phyloP scores from a whole-genome alignment of 2,797 vertebrate genomes.

The Echiichthys vipera region DNA sequence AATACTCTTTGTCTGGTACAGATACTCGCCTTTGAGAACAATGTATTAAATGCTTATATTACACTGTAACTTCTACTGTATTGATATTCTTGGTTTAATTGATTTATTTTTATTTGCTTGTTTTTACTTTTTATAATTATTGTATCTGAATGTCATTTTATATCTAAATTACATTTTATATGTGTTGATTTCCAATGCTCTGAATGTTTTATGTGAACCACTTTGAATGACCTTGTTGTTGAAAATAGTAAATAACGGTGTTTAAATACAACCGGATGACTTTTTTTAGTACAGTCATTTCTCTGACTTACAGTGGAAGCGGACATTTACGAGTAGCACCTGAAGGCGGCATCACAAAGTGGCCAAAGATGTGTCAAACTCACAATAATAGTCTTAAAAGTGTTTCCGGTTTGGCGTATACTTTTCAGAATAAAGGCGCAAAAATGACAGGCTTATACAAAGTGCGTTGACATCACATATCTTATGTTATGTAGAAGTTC shows the following conservation, averaged over 20 bases:
- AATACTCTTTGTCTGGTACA: not conserved
- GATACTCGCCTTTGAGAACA: fast-evolving
- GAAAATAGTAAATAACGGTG: not conserved
- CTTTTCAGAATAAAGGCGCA: constrained; percentile 42
- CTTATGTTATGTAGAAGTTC: fast-evolving
- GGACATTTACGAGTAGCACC: not conserved
- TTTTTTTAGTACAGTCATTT: not conserved
- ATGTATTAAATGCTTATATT: too few relatives aligned
- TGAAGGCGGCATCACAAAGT: constrained; percentile 10
- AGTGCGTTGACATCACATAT: not conserved
- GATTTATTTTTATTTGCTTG: too few relatives aligned
- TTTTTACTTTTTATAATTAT: too few relatives aligned
- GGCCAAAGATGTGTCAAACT: not conserved
- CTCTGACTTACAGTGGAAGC: fast-evolving
- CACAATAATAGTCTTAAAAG: fast-evolving
- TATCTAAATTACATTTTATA: too few relatives aligned
- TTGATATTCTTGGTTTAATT: too few relatives aligned
- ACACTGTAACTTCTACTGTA: too few relatives aligned
- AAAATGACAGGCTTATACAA: not conserved
- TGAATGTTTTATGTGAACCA: too few relatives aligned
- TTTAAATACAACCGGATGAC: not conserved
- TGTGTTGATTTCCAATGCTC: too few relatives aligned
- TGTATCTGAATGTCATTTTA: too few relatives aligned
- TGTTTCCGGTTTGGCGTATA: not conserved
- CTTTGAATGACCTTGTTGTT: too few relatives aligned